Evolutionary conservation across 2,888 invertebrate species (phyloP).

Genomic region (Ophion obscuratus): DNA sequence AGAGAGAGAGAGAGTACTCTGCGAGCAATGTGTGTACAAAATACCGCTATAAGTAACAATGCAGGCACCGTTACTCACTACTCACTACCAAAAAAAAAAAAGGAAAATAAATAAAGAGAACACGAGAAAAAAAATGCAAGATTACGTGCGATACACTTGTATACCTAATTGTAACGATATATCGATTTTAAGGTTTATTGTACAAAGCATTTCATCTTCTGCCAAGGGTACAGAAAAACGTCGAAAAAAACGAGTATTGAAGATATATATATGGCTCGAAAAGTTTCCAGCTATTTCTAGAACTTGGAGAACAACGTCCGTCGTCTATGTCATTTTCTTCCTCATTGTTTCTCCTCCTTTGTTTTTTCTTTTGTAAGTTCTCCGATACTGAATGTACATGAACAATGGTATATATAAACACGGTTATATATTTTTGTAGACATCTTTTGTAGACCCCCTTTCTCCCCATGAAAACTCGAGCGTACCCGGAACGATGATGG

Average conservation of each 20-base stretch:
- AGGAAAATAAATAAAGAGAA: slow-evolving; percentile 24
- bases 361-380: slow-evolving; percentile 57
- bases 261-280: slow-evolving; percentile 38
- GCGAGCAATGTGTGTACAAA: slow-evolving; percentile 75
- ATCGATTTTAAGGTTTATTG: slow-evolving; percentile 72
- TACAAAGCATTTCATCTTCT: slow-evolving; percentile 76
- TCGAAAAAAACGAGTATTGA: slow-evolving; percentile 18
- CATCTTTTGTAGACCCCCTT: slow-evolving; percentile 61
- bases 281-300: slow-evolving; percentile 58
- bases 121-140: slow-evolving; percentile 16
- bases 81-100: slow-evolving; percentile 63
- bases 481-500: slow-evolving; percentile 64
- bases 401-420: slow-evolving; percentile 63
- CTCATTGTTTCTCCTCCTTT: slow-evolving; percentile 9
- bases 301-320: slow-evolving; percentile 44
- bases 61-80: slow-evolving; percentile 71
- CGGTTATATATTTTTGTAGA: slow-evolving; percentile 69
- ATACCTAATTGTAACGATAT: slow-evolving; percentile 65
- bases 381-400: slow-evolving; percentile 60
- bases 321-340: slow-evolving; percentile 7
- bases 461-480: slow-evolving; percentile 57
- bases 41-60: slow-evolving; percentile 74
- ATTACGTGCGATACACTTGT: slow-evolving; percentile 66
- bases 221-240: slow-evolving; percentile 68
- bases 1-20: slow-evolving; percentile 67